Conservation (phyloP, 2,888 invertebrate genomes). For the Sphaeridia pumilis region DNA sequence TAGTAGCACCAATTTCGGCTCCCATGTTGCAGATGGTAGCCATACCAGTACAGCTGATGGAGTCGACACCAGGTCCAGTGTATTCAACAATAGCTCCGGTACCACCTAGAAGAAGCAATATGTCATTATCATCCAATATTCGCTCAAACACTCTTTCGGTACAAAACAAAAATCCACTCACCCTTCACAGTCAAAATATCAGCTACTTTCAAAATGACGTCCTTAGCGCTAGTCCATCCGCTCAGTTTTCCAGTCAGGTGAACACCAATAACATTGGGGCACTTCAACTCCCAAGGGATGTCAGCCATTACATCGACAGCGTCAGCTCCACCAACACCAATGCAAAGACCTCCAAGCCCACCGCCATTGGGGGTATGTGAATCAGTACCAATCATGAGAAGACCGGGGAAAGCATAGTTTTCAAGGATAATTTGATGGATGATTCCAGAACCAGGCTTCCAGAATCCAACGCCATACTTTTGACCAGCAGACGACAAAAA, state of each 20-base stretch:
- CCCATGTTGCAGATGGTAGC: slow-evolving; percentile 99
- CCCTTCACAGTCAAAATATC: slow-evolving; percentile 96
- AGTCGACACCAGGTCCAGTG: slow-evolving; percentile 92
- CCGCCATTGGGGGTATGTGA: slow-evolving; percentile 99
- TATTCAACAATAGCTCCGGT: slow-evolving; percentile 99
- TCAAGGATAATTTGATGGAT: slow-evolving; percentile 99
- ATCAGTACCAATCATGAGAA: slow-evolving; percentile 95
- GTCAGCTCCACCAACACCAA: slow-evolving; percentile 98
- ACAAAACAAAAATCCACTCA: slow-evolving; percentile 8
- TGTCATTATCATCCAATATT: neutral
- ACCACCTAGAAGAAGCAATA: slow-evolving; percentile 48
- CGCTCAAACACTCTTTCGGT: no score
- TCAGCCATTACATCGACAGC: slow-evolving; percentile 99
- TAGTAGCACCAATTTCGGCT: slow-evolving; percentile 98
- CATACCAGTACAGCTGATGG: slow-evolving; percentile 58
- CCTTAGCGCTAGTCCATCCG: slow-evolving; percentile 99
- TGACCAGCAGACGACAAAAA: slow-evolving; percentile 88
- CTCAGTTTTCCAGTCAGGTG: slow-evolving; percentile 84
- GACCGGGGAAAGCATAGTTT: slow-evolving; percentile 98
- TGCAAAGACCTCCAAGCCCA: slow-evolving; percentile 92
- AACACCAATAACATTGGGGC: slow-evolving; percentile 97
- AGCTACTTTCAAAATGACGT: slow-evolving; percentile 86
- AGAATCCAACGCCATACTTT: slow-evolving; percentile 98
- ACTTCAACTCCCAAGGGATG: slow-evolving; percentile 98
- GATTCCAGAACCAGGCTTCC: slow-evolving; percentile 99